Conservation (phyloP, 2,113 vertebrate species). For the Sisor rabdophorus region DNA sequence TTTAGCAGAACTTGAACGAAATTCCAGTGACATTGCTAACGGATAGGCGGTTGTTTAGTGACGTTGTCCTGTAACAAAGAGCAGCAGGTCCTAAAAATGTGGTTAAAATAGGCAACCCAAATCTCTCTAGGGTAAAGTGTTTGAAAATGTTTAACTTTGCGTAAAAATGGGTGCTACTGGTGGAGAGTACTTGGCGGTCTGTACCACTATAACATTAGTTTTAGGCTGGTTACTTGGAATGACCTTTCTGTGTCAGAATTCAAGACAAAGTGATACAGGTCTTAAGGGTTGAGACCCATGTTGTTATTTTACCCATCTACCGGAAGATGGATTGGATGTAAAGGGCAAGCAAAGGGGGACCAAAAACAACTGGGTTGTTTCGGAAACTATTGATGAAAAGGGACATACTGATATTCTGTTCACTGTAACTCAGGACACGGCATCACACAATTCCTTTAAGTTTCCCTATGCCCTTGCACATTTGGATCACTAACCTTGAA, state of each 20-base stretch:
- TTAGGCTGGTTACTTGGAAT: background rate
- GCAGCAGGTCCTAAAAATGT: background rate
- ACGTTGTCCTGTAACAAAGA: background rate
- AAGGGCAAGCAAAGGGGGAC: background rate
- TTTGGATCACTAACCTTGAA: background rate
- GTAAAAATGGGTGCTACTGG: background rate
- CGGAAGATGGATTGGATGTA: background rate
- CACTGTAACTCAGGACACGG: background rate
- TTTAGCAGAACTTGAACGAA: background rate
- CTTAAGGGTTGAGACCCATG: background rate
- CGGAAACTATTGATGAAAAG: background rate
- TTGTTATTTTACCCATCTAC: background rate
- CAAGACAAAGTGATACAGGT: background rate
- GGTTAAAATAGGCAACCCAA: background rate
- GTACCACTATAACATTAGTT: background rate
- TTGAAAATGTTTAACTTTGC: background rate
- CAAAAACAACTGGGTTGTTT: background rate
- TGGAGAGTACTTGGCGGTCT: background rate
- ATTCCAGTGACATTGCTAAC: background rate
- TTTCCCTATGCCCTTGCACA: background rate
- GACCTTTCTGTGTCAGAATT: conserved; percentile 1
- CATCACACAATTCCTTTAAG: background rate
- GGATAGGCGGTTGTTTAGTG: background rate
- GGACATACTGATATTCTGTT: background rate
- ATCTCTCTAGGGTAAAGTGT: background rate